phyloP scores from a whole-genome alignment of 2,888 invertebrate genomes.

The Nebria salina region DNA sequence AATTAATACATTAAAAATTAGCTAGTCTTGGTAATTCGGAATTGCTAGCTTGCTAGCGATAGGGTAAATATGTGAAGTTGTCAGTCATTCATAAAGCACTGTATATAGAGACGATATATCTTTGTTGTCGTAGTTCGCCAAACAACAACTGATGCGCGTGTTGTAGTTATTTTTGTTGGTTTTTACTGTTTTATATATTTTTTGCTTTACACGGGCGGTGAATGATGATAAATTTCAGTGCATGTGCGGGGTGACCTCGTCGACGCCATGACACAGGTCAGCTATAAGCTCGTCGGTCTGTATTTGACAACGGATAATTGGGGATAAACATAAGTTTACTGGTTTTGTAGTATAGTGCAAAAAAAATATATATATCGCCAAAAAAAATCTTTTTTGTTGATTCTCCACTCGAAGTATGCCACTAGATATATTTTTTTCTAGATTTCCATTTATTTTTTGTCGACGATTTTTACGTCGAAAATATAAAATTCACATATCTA shows the following conservation, averaged over 20 bases:
- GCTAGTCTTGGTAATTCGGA: background rate
- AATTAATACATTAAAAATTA: background rate
- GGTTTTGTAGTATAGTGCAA: background rate
- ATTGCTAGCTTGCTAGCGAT: background rate
- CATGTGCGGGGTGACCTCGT: conserved; percentile 3
- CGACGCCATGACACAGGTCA: background rate
- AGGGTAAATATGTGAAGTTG: conserved; percentile 7
- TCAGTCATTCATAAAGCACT: conserved; percentile 25
- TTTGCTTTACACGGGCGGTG: background rate
- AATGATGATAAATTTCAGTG: conserved; percentile 31
- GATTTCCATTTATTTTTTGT: background rate
- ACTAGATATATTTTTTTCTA: background rate
- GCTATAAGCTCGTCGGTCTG: background rate
- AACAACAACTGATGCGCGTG: conserved; percentile 24
- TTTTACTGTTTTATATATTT: background rate
- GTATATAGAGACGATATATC: conserved; percentile 20
- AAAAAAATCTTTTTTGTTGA: background rate
- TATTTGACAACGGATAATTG: background rate
- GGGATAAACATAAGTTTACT: background rate
- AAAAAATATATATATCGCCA: background rate
- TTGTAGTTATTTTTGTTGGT: background rate
- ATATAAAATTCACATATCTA: no score
- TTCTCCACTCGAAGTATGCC: no score
- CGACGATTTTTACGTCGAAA: no score
- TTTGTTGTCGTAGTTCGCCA: conserved; percentile 18